Percentiles rank a stretch among this genome's conserved stretches.
These are phyloP conservation scores for Heliconius charithonia DNA, from an alignment of 2,888 invertebrate species.

Conservation along the genomic window DNA sequence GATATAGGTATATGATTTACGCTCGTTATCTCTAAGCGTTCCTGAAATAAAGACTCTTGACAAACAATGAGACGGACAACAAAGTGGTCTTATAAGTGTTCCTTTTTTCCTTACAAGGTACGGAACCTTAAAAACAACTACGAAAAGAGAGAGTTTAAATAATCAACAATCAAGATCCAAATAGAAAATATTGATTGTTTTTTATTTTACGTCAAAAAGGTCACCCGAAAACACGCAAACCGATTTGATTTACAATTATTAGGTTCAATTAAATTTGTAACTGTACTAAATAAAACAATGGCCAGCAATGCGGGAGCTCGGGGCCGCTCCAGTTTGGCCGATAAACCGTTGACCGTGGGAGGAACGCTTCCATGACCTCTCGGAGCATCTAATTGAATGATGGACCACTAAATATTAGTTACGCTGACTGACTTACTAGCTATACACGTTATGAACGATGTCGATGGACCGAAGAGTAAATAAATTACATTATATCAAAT, in stretches of 20 bases:
- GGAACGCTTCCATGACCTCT: conserved; percentile 70
- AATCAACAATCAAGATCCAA: neutral
- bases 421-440: conserved; percentile 34
- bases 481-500: too few relatives aligned
- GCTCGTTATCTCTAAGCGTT: too few relatives aligned
- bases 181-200: neutral
- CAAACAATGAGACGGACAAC: too few relatives aligned
- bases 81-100: too few relatives aligned
- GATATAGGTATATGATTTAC: too few relatives aligned
- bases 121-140: too few relatives aligned
- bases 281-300: conserved; percentile 39
- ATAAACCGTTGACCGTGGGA: conserved; percentile 63
- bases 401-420: conserved; percentile 56
- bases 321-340: conserved; percentile 51
- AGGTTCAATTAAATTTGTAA: conserved; percentile 32
- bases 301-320: conserved; percentile 47
- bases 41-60: too few relatives aligned
- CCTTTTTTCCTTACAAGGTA: too few relatives aligned
- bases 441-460: conserved; percentile 31
- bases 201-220: neutral
- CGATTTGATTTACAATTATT: conserved; percentile 16
- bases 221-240: neutral
- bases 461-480: conserved; percentile 34
- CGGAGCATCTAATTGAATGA: conserved; percentile 70
- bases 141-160: neutral